Evolutionary conservation across 2,113 vertebrate species (phyloP), one percentile per base, ranked within the genome.

Genomic region (Hyla sarda): DNA sequence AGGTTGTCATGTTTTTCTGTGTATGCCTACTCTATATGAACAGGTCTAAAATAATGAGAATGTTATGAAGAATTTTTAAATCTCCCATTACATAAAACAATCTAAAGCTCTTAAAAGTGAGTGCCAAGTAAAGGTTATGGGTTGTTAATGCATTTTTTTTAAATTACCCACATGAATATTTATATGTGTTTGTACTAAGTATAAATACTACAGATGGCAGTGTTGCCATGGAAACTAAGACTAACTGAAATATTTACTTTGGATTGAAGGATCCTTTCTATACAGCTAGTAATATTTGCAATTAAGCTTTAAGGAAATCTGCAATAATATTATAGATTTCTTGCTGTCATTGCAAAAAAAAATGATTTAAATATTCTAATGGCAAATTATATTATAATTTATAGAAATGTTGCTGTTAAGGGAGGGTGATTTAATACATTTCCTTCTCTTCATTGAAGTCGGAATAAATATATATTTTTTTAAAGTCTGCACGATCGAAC

Each of bases 51-150:
- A 79, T 37, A 45, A 81, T 25, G 12, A 81, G 56, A 47, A 47
- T 47, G 12, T 16, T 60, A 80, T 41, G 37, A 62, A 80, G 34
- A 37, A 28, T 58, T 45, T 34, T 62, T 34, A 60, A 80, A 81
- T 77, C 25, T 54, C 28, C 30, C 74, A 54, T 65, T 81, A 62
- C 37, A 65, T 82, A 32, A 69, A 71, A 50, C 71, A 82, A 71
- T 48, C 25, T 30, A 50, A 69, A 71, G 67, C 67, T 21, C 19
- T 71, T 82, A 10, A 69, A 50, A 50, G 17, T 2, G 41, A 50
- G 62, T 69, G 60, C 80, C 80, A 82, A 82, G 80, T 23, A 82
- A 82, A 82, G 62, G 62, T 82, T 82, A 71, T 82, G n/a, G 80
- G 80, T 45, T 82, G 71, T 50, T 69, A 67, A 71, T 67, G 80